Conservation (phyloP, 2,113 vertebrate species). For the Struthidea cinerea region DNA sequence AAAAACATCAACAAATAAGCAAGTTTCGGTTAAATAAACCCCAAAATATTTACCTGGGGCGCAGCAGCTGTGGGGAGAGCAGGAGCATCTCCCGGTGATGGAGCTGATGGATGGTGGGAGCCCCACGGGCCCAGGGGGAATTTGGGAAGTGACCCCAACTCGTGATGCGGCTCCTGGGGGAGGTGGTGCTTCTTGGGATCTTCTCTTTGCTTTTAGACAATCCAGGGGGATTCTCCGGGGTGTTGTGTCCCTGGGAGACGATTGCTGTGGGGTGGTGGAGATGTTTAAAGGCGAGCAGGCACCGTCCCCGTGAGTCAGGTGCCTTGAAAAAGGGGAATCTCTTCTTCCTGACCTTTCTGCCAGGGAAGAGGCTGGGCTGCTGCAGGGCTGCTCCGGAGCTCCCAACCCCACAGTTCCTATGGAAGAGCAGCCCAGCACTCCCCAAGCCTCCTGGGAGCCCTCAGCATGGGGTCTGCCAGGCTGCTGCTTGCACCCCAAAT, state of each 20-base stretch:
- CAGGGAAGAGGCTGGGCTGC: background rate
- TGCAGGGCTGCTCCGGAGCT: background rate
- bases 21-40: background rate
- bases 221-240: accelerated
- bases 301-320: accelerated
- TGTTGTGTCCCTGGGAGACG: accelerated
- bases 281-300: accelerated
- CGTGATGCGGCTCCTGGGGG: background rate
- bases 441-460: background rate
- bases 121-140: accelerated
- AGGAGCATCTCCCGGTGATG: accelerated
- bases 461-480: background rate
- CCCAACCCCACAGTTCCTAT: accelerated
- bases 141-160: background rate
- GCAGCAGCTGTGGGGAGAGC: background rate
- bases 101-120: background rate
- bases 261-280: background rate
- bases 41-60: background rate
- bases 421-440: background rate
- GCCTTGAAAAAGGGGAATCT: accelerated
- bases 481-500: background rate
- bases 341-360: background rate
- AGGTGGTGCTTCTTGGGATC: background rate
- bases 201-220: background rate
- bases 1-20: background rate